Conservation (phyloP, 2,797 vertebrate genomes). For the Danionella dracula region DNA sequence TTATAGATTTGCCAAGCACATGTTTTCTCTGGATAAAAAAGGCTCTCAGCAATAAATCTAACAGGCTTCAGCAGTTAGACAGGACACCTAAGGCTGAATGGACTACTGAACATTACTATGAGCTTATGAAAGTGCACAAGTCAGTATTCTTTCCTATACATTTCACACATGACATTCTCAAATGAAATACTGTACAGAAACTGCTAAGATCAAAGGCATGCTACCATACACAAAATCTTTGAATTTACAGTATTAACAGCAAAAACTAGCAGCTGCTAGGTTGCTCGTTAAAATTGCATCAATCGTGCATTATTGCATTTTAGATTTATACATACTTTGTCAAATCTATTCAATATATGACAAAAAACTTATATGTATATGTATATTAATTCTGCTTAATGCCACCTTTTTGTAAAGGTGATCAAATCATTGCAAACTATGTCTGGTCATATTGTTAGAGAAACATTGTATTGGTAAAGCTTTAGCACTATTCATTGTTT, state of each 20-base stretch:
- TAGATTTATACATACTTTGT: no score
- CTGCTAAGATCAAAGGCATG: not conserved
- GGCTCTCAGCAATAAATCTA: constrained; percentile 34
- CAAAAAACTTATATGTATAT: no score
- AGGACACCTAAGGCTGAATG: constrained; percentile 18
- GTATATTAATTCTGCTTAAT: no score
- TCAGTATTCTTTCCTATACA: not conserved
- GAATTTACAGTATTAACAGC: not conserved
- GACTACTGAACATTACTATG: constrained; percentile 13
- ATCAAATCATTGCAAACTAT: no score
- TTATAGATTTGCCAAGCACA: constrained; percentile 32
- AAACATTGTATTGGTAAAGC: no score
- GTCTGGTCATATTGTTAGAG: no score
- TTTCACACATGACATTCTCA: not conserved
- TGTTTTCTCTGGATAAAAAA: constrained; percentile 18
- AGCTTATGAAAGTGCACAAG: not conserved
- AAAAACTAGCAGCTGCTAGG: not conserved
- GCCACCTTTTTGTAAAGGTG: no score
- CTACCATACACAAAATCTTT: not conserved
- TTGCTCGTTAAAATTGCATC: not conserved
- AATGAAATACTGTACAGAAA: not conserved
- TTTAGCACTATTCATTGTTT: no score
- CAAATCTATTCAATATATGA: no score
- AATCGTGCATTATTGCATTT: not conserved
- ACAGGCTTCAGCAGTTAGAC: constrained; percentile 11